These are phyloP conservation scores for Zaprionus nigranus DNA, from an alignment of 1,140 invertebrate species.

Conservation along the genomic window DNA sequence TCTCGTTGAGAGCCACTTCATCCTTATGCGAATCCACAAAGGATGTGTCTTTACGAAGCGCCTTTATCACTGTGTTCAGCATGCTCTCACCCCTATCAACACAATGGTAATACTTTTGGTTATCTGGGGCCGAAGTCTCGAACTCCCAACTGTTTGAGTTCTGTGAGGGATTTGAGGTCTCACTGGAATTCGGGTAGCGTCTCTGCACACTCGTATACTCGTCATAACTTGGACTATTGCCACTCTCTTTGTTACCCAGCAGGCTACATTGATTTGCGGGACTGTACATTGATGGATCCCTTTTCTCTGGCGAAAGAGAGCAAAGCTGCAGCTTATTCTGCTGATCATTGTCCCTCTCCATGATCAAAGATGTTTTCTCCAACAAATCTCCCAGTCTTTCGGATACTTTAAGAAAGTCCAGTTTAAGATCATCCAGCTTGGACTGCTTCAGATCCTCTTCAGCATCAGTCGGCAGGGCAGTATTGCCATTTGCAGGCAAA, in stretches of 20 bases:
- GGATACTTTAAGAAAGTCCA: slow-evolving; percentile 75
- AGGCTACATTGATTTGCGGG: slow-evolving; percentile 42
- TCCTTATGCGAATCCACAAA: slow-evolving; percentile 63
- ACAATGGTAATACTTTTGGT: slow-evolving; percentile 62
- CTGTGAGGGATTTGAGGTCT: slow-evolving; percentile 71
- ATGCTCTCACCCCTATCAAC: slow-evolving; percentile 63
- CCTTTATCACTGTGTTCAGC: slow-evolving; percentile 75
- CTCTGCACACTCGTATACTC: slow-evolving; percentile 58
- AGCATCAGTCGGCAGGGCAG: not conserved
- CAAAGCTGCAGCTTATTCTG: slow-evolving; percentile 55
- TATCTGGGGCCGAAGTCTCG: slow-evolving; percentile 50
- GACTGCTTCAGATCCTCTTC: slow-evolving; percentile 51
- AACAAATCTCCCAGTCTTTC: slow-evolving; percentile 71
- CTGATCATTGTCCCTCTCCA: slow-evolving; percentile 72
- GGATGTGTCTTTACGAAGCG: slow-evolving; percentile 63
- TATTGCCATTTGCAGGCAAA: too few species aligned
- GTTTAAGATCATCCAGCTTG: slow-evolving; percentile 66
- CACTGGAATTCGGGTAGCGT: slow-evolving; percentile 70
- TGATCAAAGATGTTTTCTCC: slow-evolving; percentile 77
- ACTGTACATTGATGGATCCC: slow-evolving; percentile 48
- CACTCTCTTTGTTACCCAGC: slow-evolving; percentile 54
- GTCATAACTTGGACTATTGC: slow-evolving; percentile 58
- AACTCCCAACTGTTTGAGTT: slow-evolving; percentile 74
- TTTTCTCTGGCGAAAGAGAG: slow-evolving; percentile 54
- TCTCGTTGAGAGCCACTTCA: slow-evolving; percentile 59